A percentile compares a stretch with the other conserved stretches of the same genome.
phyloP scores from a whole-genome alignment of 2,888 invertebrate genomes.

The Coleophora flavipennella region DNA sequence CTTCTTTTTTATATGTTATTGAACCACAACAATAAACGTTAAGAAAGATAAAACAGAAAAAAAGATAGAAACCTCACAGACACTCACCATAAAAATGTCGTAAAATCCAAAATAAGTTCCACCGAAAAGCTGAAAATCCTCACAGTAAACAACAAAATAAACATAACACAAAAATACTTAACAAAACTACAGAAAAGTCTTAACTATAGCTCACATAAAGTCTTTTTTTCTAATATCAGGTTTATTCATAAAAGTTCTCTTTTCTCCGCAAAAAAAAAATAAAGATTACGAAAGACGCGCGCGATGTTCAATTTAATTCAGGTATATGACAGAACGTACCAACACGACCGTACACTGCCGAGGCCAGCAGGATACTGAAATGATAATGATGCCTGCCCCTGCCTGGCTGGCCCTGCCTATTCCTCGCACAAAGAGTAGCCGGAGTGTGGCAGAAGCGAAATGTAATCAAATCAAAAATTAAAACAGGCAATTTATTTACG shows the following conservation, averaged over 20 bases:
- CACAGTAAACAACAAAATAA: slow-evolving; percentile 2
- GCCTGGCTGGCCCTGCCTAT: slow-evolving; percentile 43
- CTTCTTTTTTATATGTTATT: no score
- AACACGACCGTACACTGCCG: slow-evolving; percentile 34
- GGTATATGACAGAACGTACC: slow-evolving; percentile 24
- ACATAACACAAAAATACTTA: slow-evolving; percentile 1
- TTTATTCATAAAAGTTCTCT: not conserved
- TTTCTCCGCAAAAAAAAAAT: slow-evolving; percentile 10
- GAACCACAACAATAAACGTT: no score
- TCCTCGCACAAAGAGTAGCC: slow-evolving; percentile 32
- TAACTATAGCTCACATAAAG: not conserved
- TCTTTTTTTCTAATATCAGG: not conserved
- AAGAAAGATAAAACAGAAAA: no score
- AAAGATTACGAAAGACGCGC: slow-evolving; percentile 19
- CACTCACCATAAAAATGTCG: slow-evolving; percentile 18
- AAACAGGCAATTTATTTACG: not conserved
- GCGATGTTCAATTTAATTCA: slow-evolving; percentile 26
- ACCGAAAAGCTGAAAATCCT: slow-evolving; percentile 2
- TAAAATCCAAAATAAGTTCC: slow-evolving; percentile 22
- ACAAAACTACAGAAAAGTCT: not conserved
- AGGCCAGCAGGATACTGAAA: slow-evolving; percentile 45
- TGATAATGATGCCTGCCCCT: no score
- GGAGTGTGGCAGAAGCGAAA: slow-evolving; percentile 20
- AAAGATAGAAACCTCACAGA: slow-evolving; percentile 3
- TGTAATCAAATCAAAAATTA: slow-evolving; percentile 5